phyloP scores from a whole-genome alignment of 2,113 vertebrate species.

The Hucho hucho region DNA sequence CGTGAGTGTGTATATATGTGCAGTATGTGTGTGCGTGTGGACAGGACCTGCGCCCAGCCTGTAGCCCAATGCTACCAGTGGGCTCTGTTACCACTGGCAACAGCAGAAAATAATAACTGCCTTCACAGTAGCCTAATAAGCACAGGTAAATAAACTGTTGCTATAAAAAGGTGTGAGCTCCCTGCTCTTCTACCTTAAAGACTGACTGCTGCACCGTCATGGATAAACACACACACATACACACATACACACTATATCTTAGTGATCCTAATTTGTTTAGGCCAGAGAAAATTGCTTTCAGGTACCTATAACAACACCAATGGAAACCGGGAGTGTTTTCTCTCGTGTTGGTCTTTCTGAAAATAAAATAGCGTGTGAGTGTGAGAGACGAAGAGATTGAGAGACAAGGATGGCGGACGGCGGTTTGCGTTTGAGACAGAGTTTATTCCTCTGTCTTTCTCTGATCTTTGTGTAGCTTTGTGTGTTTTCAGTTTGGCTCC shows the following conservation, averaged over 20 bases:
- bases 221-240: background rate
- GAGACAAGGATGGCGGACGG: conserved; percentile 36
- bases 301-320: conserved; percentile 62
- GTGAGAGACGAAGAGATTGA: conserved; percentile 31
- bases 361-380: conserved; percentile 54
- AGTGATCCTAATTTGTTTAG: no score
- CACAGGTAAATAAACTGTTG: no score
- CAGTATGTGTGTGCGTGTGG: no score
- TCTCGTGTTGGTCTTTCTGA: conserved; percentile 54
- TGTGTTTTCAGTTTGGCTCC: conserved; percentile 59
- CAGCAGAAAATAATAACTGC: no score
- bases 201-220: background rate
- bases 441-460: conserved; percentile 57
- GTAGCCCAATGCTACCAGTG: no score
- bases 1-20: no score
- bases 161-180: no score
- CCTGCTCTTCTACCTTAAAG: conserved; percentile 1
- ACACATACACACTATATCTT: background rate
- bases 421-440: conserved; percentile 54
- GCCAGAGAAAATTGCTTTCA: conserved; percentile 30
- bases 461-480: conserved; percentile 54
- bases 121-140: no score
- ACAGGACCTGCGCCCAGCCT: no score
- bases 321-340: conserved; percentile 7
- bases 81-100: no score